Evolutionary conservation across 92 coral and sea anemone species (phyloP), one percentile per base, ranked within the genome.

Genomic region (Actinostola sp.): DNA sequence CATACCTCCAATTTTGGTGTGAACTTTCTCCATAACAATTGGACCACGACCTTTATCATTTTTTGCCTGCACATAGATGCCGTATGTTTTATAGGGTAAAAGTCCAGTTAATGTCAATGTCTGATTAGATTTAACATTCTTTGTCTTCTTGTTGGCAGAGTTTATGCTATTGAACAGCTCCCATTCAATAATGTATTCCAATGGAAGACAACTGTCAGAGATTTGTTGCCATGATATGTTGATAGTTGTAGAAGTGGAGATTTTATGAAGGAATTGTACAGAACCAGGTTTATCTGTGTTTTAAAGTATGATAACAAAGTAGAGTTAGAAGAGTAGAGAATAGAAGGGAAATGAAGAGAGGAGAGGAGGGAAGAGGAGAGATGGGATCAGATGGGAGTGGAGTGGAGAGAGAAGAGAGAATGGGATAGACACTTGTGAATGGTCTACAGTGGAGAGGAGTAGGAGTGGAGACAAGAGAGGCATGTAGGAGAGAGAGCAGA

Each of bases 221-320:
- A 42, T 21, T 1, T 33, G 57, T 26, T 23, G 21, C 72, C 72
- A 66, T 15, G 52, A 21, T 5, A 66, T 25, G 7, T 27, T 27
- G 12, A 44, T 13, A 66, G 57, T 42, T 25, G 58, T 45, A 20
- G 72, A 12, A 11, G 59, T 66, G 25, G 59, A 44, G 19, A 4
- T 66, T 21, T 4, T n/a, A 29, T 6, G 4, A 3, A 21, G 13
- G 13, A 66, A 1, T 27, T 43, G 27, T 15, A 66, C 54, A 25
- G 30, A 10, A 19, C 58, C 36, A 28, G 72, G 72, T 66, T 46
- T 27, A n/a, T 66, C 72, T 66, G 58, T n/a, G n/a, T n/a, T n/a
- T n/a, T n/a, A n/a, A n/a, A n/a, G n/a, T n/a, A n/a, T n/a, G 34
- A 29, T 8, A 55, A 27, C n/a, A 15, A 58, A 30, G 17, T 17